Base-by-base conservation (phyloP, 1,140 invertebrate genomes). In the Panonychus citri region DNA sequence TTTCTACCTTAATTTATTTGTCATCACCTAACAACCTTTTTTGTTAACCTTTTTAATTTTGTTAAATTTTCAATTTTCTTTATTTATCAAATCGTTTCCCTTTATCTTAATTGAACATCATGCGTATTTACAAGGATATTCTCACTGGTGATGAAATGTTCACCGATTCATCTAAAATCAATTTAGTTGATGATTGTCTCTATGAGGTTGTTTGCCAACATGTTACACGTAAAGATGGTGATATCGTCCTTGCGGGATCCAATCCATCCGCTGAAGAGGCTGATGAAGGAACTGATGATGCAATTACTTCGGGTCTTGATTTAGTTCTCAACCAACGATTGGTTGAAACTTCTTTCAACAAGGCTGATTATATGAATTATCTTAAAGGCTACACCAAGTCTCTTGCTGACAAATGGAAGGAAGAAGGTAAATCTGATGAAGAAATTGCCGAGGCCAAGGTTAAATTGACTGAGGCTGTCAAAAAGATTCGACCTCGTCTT, bases 341-440 rank as follows among this genome's bases (percentile, higher is more conserved):
- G 40, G 69, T 73, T 57, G 89, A 94, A 74, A 85, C 81, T 69
- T 83, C 70, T 28, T 74, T 75, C 60, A 63, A 66, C 54, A 71
- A 72, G 60, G 64, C 68, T 53, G 82, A 82, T 25, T 96, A 85
- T 69, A 89, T 86, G 60, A 67, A 76, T 52, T 94, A 95, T 71
- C 76, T 95, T 61, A 96, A 95, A 71, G 85, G 86, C 62, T 95
- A 89, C 71, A 93, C 95, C 83, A 94, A 94, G 73, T 85, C 83
- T 70, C 74, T 89, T 64, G 77, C 86, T 60, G 77, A 77, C 59
- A 85, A 82, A 71, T 74, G 89, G 62, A 78, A 85, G 74, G 79
- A 86, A 66, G 83, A 25, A 80, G 84, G 48, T 37, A 58, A 61
- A 56, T 62, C 57, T 60, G 68, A 68, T 54, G 68, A 61, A 40